Evolutionary conservation across 1,140 invertebrate species (phyloP), one percentile per base, ranked within the genome.

Genomic region (Drosophila mojavensis): DNA sequence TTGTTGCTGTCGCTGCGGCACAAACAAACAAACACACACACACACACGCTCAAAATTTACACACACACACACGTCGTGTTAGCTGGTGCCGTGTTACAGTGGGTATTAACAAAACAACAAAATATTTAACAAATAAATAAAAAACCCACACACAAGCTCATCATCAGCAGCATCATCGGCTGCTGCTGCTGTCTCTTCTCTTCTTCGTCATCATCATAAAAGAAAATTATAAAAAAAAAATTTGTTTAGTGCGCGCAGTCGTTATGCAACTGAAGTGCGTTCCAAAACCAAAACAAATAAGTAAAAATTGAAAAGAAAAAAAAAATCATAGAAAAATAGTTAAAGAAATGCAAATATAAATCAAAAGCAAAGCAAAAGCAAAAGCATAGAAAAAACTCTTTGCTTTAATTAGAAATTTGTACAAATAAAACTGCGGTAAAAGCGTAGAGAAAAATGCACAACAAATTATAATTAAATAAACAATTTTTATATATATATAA

Each of bases 211-310:
- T 54, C 66, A 47, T 63, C 28, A 45, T 33, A 68, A 53, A 43
- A 47, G 10, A 47, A 47, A 17, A 47, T 33, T 33, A 9, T 17
- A 47, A 15, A 45, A 15, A 24, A 5, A 13, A 28, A 69, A 47
- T 68, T 59, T 80, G 15, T 74, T 51, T 54, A 56, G 81, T 76
- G 81, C 61, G 66, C 77, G 81, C 81, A 68, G 66, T 65, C 79
- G 84, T 88, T 88, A 88, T 89, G 84, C 84, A 88, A 88, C 64
- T 78, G 77, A 84, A 88, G 80, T 88, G 84, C 73, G 79, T 88
- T 63, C 62, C 67, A 80, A 83, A 89, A 71, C 64, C 50, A 53
- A 69, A 69, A 70, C 41, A 70, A 63, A 70, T 55, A 63, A 45
- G 20, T 36, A 43, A 24, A 60, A 36, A 26, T 56, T 36, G 28